A percentile compares a stretch with the other conserved stretches of the same genome.
These are phyloP conservation scores for Campoletis sonorensis DNA, from an alignment of 1,140 invertebrate species.

Conservation along the genomic window DNA sequence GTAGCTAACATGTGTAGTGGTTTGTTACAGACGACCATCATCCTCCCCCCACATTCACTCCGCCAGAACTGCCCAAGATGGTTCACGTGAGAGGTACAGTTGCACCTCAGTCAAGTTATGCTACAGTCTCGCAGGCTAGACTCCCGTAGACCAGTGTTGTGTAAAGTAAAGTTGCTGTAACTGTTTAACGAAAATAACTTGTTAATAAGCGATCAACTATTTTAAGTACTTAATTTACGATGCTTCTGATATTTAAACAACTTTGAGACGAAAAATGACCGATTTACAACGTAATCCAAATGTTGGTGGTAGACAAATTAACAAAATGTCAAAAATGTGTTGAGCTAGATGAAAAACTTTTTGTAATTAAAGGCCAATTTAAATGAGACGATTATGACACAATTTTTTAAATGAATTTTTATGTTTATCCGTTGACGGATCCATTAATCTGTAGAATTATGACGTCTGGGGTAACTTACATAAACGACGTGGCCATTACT, in stretches of 20 bases:
- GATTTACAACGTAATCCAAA: background rate
- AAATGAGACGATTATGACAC: slow-evolving; percentile 8
- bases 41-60: slow-evolving; percentile 95
- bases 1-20: slow-evolving; percentile 80
- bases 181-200: background rate
- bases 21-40: slow-evolving; percentile 95
- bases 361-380: background rate
- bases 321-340: background rate
- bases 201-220: background rate
- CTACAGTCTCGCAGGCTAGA: slow-evolving; percentile 73
- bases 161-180: background rate
- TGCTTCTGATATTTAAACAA: too few relatives aligned
- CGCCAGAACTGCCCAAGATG: slow-evolving; percentile 97
- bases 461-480: background rate
- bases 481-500: slow-evolving; percentile 21
- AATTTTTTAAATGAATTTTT: background rate
- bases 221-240: background rate
- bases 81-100: slow-evolving; percentile 95
- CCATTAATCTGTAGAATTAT: background rate
- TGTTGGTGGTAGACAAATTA: background rate
- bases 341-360: slow-evolving; percentile 21
- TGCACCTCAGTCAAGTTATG: slow-evolving; percentile 74
- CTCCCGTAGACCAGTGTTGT: slow-evolving; percentile 55
- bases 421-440: background rate
- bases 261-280: too few relatives aligned